A percentile compares a stretch with the other conserved stretches of the same genome.
These are phyloP conservation scores for Phaethon lepturus DNA, from an alignment of 2,113 vertebrate species.

Conservation along the genomic window DNA sequence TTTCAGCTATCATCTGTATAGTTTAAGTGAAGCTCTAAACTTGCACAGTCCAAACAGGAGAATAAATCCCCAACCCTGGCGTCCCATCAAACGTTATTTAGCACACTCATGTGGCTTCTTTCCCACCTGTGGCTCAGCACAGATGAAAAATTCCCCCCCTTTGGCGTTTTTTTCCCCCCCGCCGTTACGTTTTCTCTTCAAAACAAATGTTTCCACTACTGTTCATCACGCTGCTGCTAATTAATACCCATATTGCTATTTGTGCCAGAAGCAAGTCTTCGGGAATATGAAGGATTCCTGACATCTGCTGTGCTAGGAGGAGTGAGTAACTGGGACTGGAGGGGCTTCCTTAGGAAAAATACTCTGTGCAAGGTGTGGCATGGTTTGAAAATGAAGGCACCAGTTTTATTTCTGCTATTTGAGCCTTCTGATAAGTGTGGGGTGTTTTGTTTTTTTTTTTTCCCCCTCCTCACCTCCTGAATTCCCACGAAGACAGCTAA, in stretches of 20 bases:
- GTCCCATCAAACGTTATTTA: not conserved
- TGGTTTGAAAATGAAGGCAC: not conserved
- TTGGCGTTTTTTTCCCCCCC: too few relatives aligned
- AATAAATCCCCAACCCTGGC: not conserved
- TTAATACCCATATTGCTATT: not conserved
- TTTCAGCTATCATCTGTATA: not conserved
- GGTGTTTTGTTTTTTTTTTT: not conserved
- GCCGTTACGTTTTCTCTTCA: not conserved
- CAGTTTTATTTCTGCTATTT: not conserved
- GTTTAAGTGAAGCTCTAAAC: not conserved
- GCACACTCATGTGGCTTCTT: accelerated
- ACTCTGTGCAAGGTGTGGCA: accelerated
- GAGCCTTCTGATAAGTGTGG: not conserved
- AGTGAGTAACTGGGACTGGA: too few relatives aligned
- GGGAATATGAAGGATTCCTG: accelerated
- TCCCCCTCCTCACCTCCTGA: too few relatives aligned
- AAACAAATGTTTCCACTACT: not conserved
- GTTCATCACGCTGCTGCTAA: not conserved
- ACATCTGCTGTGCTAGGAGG: not conserved
- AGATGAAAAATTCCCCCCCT: too few relatives aligned
- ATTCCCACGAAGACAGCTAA: not conserved
- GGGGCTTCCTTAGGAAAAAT: not conserved
- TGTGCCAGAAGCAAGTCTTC: not conserved
- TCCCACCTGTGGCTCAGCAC: not conserved
- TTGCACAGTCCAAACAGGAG: not conserved